Conservation (phyloP, 2,888 invertebrate genomes). For the Andrena bucephala region DNA sequence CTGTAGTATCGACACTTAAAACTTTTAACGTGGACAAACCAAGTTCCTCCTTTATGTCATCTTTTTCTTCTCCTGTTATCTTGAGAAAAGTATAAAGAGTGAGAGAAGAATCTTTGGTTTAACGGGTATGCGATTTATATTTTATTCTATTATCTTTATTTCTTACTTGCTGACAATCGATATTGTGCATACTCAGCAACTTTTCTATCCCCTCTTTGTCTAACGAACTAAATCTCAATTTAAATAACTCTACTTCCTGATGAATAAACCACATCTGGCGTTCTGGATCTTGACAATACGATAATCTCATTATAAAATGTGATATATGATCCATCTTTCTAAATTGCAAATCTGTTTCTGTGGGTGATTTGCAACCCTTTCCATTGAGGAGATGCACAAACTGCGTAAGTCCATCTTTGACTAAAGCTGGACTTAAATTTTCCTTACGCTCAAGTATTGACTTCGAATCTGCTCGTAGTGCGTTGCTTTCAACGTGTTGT, state of each 20-base stretch:
- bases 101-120: slow-evolving; percentile 28
- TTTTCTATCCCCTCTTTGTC: slow-evolving; percentile 88
- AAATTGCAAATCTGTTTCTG: slow-evolving; percentile 88
- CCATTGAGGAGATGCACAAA: slow-evolving; percentile 88
- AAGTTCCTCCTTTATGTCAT: slow-evolving; percentile 85
- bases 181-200: slow-evolving; percentile 89
- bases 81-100: slow-evolving; percentile 67
- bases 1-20: slow-evolving; percentile 87
- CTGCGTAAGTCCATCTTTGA: slow-evolving; percentile 89
- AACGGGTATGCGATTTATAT: slow-evolving; percentile 14
- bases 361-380: slow-evolving; percentile 85
- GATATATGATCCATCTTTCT: slow-evolving; percentile 94
- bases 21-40: slow-evolving; percentile 85
- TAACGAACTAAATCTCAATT: slow-evolving; percentile 90
- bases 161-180: slow-evolving; percentile 88
- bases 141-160: neutral
- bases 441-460: slow-evolving; percentile 89
- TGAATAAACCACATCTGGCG: slow-evolving; percentile 94
- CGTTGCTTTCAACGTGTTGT: slow-evolving; percentile 56
- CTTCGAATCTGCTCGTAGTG: slow-evolving; percentile 87
- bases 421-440: slow-evolving; percentile 88
- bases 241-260: slow-evolving; percentile 96
- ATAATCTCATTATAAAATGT: slow-evolving; percentile 96
- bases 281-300: slow-evolving; percentile 95
- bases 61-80: slow-evolving; percentile 90